A percentile compares a stretch with the other conserved stretches of the same genome.
Conservation (phyloP, 2,888 invertebrate genomes). For the Macroteleia sp. region DNA sequence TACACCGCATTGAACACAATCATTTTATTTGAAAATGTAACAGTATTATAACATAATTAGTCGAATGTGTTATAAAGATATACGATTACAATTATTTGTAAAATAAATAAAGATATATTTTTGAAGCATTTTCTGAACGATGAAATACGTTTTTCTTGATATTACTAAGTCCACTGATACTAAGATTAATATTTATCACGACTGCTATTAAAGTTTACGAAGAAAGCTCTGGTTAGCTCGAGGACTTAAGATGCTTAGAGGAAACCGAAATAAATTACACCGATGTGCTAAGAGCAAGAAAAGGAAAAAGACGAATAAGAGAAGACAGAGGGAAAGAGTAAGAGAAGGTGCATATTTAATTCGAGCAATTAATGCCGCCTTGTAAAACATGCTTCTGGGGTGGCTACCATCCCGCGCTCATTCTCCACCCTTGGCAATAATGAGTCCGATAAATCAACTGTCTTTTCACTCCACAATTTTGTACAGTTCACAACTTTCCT, state of each 20-base stretch:
- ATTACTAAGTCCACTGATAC: constrained; percentile 38
- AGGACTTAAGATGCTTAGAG: constrained; percentile 80
- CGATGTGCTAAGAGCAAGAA: constrained; percentile 68
- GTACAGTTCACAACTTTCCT: constrained; percentile 75
- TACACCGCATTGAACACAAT: too few relatives aligned
- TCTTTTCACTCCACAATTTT: constrained; percentile 82
- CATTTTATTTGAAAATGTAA: too few relatives aligned
- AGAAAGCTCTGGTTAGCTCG: constrained; percentile 68
- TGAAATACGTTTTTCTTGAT: constrained; percentile 39
- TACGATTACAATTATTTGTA: too few relatives aligned
- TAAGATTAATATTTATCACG: constrained; percentile 64
- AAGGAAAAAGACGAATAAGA: constrained; percentile 57
- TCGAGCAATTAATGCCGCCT: constrained; percentile 84
- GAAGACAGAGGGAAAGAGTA: constrained; percentile 58
- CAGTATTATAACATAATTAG: too few relatives aligned
- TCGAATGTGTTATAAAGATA: too few relatives aligned
- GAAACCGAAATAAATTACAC: constrained; percentile 83
- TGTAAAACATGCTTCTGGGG: constrained; percentile 83
- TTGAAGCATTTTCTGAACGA: neutral
- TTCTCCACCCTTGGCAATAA: constrained; percentile 79
- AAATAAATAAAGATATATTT: too few relatives aligned
- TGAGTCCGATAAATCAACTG: constrained; percentile 84
- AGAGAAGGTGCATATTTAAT: constrained; percentile 83
- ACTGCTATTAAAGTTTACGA: constrained; percentile 65
- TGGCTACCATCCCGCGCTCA: constrained; percentile 76